Base-by-base conservation (phyloP, 2,113 vertebrate genomes). In the Ciconia maguari region DNA sequence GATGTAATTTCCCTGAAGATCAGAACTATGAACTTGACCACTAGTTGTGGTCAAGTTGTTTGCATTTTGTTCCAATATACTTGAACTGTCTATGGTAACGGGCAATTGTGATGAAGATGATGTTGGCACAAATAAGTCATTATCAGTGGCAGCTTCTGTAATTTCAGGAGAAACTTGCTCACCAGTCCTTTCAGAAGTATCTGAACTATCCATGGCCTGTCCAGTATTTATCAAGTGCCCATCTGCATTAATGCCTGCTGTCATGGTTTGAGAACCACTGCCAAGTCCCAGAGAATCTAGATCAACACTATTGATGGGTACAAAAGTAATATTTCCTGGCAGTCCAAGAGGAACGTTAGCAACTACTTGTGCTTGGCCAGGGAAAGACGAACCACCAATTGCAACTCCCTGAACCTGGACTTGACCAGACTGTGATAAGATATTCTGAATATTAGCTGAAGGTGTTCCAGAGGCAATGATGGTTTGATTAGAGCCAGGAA, bases 271-370 rank as follows among this genome's bases (percentile, higher is more conserved):
- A 98, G 99, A 99, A 98, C 98, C 98, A 96, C 99, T 98, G 74
- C 99, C 99, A 85, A 99, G 98, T 98, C 99, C 99, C 75, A 99
- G 98, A 93, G 99, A 99, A 98, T 99, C 99, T 98, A 99, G 98
- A 98, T 99, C 99, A 95, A 99, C 98, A 90, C 99, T 99, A 97
- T 99, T 99, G 97, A 99, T 99, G 97, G 99, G 99, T 98, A 99
- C 99, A 99, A 99, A 99, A 90, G 99, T 99, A 96, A 99, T 99
- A 98, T 99, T 99, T 97, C 99, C 99, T 22, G 99, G 99, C 98
- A 99, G 98, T 96, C 99, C 99, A 97, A 99, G 97, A 98, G 99
- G 99, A 98, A 99, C 99, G 66, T 99, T 99, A 96, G 99, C 98
- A 98, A 99, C 99, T 97, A 99, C 99, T 97, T 99, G 99, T 91